These are phyloP conservation scores for Mactromeris polynyma DNA, from an alignment of 2,888 invertebrate genomes.

Conservation along the genomic window DNA sequence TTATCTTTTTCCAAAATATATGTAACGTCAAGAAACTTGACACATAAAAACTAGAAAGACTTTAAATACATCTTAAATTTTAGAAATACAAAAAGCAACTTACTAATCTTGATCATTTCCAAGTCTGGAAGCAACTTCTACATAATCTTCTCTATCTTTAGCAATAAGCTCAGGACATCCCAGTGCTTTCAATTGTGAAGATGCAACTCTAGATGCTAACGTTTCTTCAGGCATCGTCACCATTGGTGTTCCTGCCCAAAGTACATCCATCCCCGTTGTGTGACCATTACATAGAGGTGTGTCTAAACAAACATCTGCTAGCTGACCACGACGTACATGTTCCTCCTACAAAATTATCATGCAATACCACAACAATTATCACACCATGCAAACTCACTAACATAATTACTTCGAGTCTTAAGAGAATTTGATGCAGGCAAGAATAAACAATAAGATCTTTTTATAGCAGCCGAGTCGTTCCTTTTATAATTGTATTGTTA, in stretches of 20 bases:
- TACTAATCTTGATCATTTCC: conserved; percentile 97
- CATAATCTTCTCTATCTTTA: conserved; percentile 94
- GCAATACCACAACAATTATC: background rate
- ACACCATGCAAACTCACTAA: background rate
- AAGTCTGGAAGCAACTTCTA: conserved; percentile 96
- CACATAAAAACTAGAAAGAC: no score
- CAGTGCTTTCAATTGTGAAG: conserved; percentile 96
- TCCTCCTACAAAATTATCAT: conserved; percentile 90
- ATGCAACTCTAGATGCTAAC: conserved; percentile 95
- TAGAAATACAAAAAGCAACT: conserved; percentile 88
- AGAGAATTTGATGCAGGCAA: no score
- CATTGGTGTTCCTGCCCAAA: conserved; percentile 99
- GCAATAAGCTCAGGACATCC: conserved; percentile 98
- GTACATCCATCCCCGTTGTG: conserved; percentile 99
- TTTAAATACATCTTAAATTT: background rate
- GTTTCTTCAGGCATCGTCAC: conserved; percentile 95
- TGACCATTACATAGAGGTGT: conserved; percentile 99
- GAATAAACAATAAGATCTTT: no score
- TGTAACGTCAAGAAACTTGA: no score
- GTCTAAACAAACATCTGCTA: conserved; percentile 99
- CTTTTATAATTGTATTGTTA: no score
- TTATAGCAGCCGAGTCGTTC: no score
- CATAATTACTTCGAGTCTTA: background rate
- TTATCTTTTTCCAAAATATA: no score
- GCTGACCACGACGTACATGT: conserved; percentile 98